Base-by-base conservation (phyloP, 2,888 invertebrate genomes). In the Nymphalis urticae region DNA sequence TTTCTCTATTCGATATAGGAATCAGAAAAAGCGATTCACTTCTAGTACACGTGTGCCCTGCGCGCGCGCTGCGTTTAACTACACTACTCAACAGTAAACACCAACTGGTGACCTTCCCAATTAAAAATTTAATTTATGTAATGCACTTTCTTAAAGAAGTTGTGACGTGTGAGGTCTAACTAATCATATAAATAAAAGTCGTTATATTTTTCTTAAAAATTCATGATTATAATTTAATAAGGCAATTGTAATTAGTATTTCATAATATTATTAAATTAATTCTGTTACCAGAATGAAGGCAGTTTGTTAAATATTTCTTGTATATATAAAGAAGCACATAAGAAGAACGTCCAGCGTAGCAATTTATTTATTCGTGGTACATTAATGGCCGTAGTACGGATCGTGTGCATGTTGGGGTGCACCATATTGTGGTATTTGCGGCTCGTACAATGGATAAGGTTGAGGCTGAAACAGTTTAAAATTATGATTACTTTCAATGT, bases 21-120 rank as follows among this genome's bases (percentile, higher is more conserved):
- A 83, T 82, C 77, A 77, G 79, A 84, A 84, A 84, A 85, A 87
- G 86, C 87, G 84, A 84, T 84, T 84, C 87, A 86, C 90, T 86
- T 91, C 92, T 92, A 89, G 86, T 89, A 90, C 90, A 89, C 91
- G 92, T 89, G 92, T 88, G 90, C 74, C 79, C 75, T 85, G 88
- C 84, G 86, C 90, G 90, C 88, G 90, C 87, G 88, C 88, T 80
- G 84, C 84, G 84, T 74, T 80, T 84, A 81, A 91, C 91, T 91
- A 89, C 87, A 80, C 81, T 80, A 79, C 82, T 82, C 84, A 81
- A 82, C 82, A 60, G 71, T 70, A 75, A 68, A 72, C 74, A 75
- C 71, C 72, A 71, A 82, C 79, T 81, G 81, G 83, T 87, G 92
- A 91, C 92, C 92, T 92, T 92, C 88, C 85, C 88, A 88, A 91